These are phyloP conservation scores for Unio delphinus DNA, from an alignment of 2,888 invertebrate genomes.

Conservation along the genomic window DNA sequence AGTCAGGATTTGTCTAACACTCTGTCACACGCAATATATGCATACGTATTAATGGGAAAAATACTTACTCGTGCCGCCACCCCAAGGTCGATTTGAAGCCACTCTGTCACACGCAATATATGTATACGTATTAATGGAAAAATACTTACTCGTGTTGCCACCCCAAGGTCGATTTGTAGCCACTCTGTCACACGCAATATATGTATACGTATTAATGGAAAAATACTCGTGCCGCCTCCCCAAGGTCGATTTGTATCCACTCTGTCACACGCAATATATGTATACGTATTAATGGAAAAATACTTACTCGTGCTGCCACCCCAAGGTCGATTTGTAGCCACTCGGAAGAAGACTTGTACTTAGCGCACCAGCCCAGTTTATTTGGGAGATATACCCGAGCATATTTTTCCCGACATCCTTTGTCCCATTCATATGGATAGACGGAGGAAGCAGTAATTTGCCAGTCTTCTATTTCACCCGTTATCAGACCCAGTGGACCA, in stretches of 20 bases:
- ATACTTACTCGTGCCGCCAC: no score
- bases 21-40: no score
- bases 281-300: neutral
- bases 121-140: no score
- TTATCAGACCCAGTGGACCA: slow-evolving; percentile 73
- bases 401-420: slow-evolving; percentile 72
- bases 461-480: slow-evolving; percentile 74
- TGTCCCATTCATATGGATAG: slow-evolving; percentile 70
- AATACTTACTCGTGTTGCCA: no score
- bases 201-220: no score
- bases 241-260: slow-evolving; percentile 75
- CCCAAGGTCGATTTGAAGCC: no score
- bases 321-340: slow-evolving; percentile 75
- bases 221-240: slow-evolving; percentile 72
- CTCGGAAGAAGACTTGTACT: slow-evolving; percentile 72
- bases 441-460: slow-evolving; percentile 74
- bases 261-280: slow-evolving; percentile 47
- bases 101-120: no score
- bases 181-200: no score
- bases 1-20: no score
- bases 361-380: slow-evolving; percentile 74
- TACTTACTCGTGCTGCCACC: slow-evolving; percentile 72
- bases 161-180: no score
- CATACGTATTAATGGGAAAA: no score
- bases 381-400: slow-evolving; percentile 73